These are phyloP conservation scores for Formica aserva DNA, from an alignment of 2,888 invertebrate genomes.

Conservation along the genomic window DNA sequence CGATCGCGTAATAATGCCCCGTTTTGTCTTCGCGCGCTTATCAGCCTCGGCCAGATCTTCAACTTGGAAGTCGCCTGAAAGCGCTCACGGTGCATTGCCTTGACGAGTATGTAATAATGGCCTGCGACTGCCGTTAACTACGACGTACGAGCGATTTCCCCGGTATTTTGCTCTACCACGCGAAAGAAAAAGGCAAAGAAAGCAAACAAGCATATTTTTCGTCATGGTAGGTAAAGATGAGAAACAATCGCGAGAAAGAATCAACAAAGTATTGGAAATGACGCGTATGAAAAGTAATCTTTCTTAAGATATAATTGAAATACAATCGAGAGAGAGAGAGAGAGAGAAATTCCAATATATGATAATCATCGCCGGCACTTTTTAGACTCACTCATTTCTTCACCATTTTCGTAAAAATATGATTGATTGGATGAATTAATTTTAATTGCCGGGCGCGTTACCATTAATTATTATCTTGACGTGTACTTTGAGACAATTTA, in stretches of 20 bases:
- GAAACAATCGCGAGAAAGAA: not conserved
- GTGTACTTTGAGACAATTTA: constrained; percentile 28
- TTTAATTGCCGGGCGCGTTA: constrained; percentile 24
- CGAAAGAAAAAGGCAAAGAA: not conserved
- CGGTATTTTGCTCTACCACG: not conserved
- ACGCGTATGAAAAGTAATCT: not conserved
- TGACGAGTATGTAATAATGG: constrained; percentile 61
- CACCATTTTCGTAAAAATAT: not conserved
- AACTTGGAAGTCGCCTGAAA: constrained; percentile 54
- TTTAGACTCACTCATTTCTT: not conserved
- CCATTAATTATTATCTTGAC: constrained; percentile 53
- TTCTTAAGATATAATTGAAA: not conserved
- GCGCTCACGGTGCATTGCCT: constrained; percentile 51
- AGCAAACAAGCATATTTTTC: constrained; percentile 12
- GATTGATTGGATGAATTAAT: not conserved
- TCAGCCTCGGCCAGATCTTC: constrained; percentile 65
- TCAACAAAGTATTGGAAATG: not conserved
- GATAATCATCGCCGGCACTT: not conserved
- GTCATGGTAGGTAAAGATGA: not conserved
- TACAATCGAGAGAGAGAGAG: not conserved
- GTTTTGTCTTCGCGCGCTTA: constrained; percentile 70
- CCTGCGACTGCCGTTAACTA: constrained; percentile 41
- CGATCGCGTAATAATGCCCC: constrained; percentile 68
- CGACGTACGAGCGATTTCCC: constrained; percentile 3
- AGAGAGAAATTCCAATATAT: not conserved